Evolutionary conservation across 2,888 invertebrate species (phyloP).

Genomic region (Desoria tigrina): DNA sequence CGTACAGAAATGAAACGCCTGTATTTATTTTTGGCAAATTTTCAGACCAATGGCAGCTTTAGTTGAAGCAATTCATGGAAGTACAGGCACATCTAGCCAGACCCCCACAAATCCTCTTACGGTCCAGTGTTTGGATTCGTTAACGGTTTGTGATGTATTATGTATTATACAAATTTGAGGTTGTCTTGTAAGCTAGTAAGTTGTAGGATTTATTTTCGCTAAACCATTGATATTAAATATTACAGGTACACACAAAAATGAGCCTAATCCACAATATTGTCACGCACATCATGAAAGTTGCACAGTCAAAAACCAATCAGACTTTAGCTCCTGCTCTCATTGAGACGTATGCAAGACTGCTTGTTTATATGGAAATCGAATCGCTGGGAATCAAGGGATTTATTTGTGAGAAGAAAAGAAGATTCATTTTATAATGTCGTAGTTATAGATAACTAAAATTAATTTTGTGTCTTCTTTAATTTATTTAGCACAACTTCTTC

Average conservation of each 20-base stretch:
- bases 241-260: constrained; percentile 85
- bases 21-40: too few species aligned
- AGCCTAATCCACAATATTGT: constrained; percentile 80
- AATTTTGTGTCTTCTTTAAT: neutral
- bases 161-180: too few species aligned
- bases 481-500: constrained; percentile 74
- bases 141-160: constrained; percentile 70
- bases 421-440: constrained; percentile 3
- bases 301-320: constrained; percentile 81
- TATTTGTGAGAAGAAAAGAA: constrained; percentile 67
- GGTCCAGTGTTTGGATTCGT: constrained; percentile 87
- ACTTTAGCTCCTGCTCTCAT: constrained; percentile 82
- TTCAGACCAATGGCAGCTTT: constrained; percentile 84
- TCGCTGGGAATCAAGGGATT: constrained; percentile 95
- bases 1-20: neutral
- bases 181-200: too few species aligned
- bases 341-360: constrained; percentile 87
- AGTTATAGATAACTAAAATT: constrained; percentile 8
- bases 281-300: constrained; percentile 85
- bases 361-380: constrained; percentile 96
- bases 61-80: constrained; percentile 78
- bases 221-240: too few species aligned
- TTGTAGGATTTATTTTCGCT: too few species aligned
- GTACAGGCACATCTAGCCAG: constrained; percentile 52
- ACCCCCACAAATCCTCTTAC: constrained; percentile 83